Percentiles rank a stretch among this genome's conserved stretches.
Evolutionary conservation across 2,113 vertebrate genomes (phyloP).

Genomic region (Strigops habroptila): DNA sequence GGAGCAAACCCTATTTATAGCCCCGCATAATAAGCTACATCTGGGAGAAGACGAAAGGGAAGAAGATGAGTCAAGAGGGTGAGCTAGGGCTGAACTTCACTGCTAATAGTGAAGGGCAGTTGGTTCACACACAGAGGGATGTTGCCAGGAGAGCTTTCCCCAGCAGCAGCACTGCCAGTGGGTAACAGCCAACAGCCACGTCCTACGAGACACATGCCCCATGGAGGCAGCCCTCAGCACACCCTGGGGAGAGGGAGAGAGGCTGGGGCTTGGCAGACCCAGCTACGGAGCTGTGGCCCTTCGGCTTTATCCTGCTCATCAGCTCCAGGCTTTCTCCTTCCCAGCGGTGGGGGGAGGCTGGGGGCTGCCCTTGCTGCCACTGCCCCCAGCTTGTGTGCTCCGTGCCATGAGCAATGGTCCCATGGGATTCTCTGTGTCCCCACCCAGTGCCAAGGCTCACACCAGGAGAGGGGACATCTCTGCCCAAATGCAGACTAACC

Average conservation of each 20-base stretch:
- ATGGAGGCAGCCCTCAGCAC: fast-evolving
- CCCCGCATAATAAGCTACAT: neutral
- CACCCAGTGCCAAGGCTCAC: neutral
- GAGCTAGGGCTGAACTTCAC: neutral
- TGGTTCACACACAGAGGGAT: neutral
- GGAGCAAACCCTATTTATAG: constrained; percentile 30
- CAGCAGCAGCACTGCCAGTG: neutral
- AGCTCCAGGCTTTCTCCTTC: neutral
- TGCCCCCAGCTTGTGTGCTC: neutral
- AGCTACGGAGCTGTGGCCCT: neutral
- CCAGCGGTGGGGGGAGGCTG: neutral
- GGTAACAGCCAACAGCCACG: neutral
- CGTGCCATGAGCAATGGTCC: neutral
- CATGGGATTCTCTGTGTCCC: neutral
- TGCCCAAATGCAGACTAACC: neutral
- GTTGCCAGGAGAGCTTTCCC: neutral
- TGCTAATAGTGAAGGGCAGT: neutral
- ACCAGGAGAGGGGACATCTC: fast-evolving
- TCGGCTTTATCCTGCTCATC: neutral
- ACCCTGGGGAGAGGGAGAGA: neutral
- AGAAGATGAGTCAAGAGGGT: constrained; percentile 2
- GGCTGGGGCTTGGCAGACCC: neutral
- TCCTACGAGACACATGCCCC: neutral
- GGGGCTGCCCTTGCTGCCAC: neutral
- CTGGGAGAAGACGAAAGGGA: constrained; percentile 27